Evolutionary conservation across 2,113 vertebrate genomes (phyloP), one percentile per base, ranked within the genome.

Genomic region (Spermophilus dauricus): DNA sequence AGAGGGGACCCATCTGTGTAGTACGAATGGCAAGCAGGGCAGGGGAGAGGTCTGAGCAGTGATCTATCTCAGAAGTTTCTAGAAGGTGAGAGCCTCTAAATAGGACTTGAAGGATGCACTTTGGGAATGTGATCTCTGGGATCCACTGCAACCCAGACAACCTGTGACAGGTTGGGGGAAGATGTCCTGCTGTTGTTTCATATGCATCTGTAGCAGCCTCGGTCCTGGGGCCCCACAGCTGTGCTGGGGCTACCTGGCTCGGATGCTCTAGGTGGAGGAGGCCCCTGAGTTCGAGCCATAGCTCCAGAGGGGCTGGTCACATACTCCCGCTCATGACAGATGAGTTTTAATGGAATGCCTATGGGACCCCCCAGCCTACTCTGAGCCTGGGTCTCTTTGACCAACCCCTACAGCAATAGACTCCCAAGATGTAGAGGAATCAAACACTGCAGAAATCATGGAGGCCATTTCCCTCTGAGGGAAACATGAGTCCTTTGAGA

Each of bases 371-470:
- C 32, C 1, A 2, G 14, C 24, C 26, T 0, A 9, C 14, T 22
- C 81, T 10, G 32, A 72, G 84, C n/a, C 69, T 3, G 0, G 4
- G 63, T 39, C 72, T 88, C 56, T 78, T 45, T 6, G 56, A 18
- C 22, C 37, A 32, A 63, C 24, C 30, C 30, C 24, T n/a, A 70
- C 63, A 39, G 32, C 82, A 34, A 30, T 39, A 53, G 28, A 51
- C 39, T 32, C 0, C n/a, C 30, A 10, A 4, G 24, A 37, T 5
- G 3, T 0, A 2, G 16, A 26, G 53, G 30, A 73, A 63, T 20
- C 16, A 11, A 30, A n/a, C 28, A 6, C 14, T 13, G 67, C 48
- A 85, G 65, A 86, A 76, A 53, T 32, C 48, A 56, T 0, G 11
- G n/a, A 69, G 45, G 30, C 77, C 48, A 1, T 28, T 61, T 80